Base-by-base conservation (phyloP, 2,888 invertebrate genomes). In the Calameuta pallipes region DNA sequence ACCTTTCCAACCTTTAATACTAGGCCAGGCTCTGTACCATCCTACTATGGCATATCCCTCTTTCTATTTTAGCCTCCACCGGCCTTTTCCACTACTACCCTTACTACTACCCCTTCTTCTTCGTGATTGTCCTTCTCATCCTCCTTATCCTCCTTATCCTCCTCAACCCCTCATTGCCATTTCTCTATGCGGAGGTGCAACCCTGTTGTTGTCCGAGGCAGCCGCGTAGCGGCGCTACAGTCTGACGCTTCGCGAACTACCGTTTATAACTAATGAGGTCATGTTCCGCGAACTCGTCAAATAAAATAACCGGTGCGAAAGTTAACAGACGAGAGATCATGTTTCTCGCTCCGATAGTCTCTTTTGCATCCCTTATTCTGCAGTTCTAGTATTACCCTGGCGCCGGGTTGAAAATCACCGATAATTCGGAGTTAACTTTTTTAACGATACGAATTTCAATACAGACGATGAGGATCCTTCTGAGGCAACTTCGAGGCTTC, bases 231-330 rank as follows among this genome's bases (percentile, higher is more conserved):
- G 56, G 56, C 56, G 56, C 56, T 23, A 23, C 56, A 56, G 73
- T 75, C 41, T 23, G 36, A 56, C 74, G 4, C 73, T 73, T 73
- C 73, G 69, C 80, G 75, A 76, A 70, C 56, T 69, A 33, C 31
- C 78, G 79, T 79, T 81, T 78, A 78, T 76, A 78, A 81, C 78
- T 80, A 81, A 81, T 80, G 78, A 78, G 75, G 80, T 81, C 81
- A 74, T 75, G 78, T 76, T 79, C 75, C 79, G 73, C 35, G n/a
- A 56, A 56, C 56, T 23, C 56, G 56, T 56, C 23, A 56, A 56
- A 56, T 56, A 56, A 56, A 56, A 56, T 56, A 56, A 56, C 56
- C 56, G 23, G 23, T 56, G 56, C 56, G 23, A 56, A 56, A 56
- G 56, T 9, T 56, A 56, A 56, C 56, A 23, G 56, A 56, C 56